phyloP scores from a whole-genome alignment of 2,113 vertebrate species.

The Elachura formosa region DNA sequence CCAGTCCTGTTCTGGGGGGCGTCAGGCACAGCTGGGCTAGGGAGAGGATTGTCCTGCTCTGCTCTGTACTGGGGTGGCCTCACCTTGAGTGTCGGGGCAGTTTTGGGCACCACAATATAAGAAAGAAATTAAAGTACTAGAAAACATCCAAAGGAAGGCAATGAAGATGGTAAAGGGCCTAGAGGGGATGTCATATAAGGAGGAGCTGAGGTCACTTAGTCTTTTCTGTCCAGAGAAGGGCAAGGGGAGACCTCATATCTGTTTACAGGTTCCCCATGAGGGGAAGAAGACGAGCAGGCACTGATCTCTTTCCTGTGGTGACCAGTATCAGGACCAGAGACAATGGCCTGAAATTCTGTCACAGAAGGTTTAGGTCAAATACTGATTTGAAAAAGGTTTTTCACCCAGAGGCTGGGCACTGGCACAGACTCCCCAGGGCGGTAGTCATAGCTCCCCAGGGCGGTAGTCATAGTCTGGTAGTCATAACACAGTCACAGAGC shows the following conservation, averaged over 20 bases:
- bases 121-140: neutral
- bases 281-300: neutral
- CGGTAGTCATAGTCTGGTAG: too few species aligned
- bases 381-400: neutral
- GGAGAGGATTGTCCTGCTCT: neutral
- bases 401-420: neutral
- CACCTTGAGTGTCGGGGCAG: accelerated
- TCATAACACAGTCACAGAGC: too few species aligned
- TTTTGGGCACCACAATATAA: accelerated
- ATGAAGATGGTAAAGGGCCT: neutral
- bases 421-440: neutral
- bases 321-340: neutral
- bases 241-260: neutral
- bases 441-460: neutral
- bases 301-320: neutral
- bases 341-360: neutral
- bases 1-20: accelerated
- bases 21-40: accelerated
- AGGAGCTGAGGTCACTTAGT: neutral
- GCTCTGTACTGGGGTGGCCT: accelerated
- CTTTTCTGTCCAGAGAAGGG: neutral
- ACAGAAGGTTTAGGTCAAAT: neutral
- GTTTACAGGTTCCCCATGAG: too few species aligned
- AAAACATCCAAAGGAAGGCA: neutral
- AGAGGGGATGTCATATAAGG: neutral